Conservation (phyloP, 2,113 vertebrate species). For the Myiopsitta monachus region DNA sequence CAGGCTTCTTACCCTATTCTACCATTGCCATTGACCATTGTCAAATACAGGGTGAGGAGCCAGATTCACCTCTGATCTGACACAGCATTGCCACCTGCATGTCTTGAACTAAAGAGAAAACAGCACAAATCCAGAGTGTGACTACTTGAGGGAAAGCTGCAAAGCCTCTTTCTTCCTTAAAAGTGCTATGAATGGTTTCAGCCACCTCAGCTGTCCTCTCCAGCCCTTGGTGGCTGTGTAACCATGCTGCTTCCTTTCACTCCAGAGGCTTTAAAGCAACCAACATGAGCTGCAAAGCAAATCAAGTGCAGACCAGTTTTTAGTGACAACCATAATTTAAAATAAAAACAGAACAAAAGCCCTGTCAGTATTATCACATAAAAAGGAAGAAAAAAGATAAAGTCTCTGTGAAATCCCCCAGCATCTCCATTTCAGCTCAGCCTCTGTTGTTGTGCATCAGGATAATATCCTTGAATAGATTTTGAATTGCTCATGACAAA, state of each 20-base stretch:
- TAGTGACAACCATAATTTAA: neutral
- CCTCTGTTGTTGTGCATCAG: neutral
- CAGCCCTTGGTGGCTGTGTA: neutral
- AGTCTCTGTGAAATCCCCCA: neutral
- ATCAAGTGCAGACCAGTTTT: neutral
- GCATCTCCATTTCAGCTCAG: neutral
- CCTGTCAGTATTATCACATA: neutral
- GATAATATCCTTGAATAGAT: neutral
- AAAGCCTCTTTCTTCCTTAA: neutral
- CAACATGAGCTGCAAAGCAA: neutral
- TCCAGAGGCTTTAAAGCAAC: neutral
- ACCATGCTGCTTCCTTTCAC: neutral
- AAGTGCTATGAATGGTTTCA: neutral
- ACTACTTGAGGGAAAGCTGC: neutral
- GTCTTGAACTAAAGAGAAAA: neutral
- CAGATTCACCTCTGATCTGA: neutral
- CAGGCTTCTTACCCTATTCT: neutral
- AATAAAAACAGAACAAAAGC: neutral
- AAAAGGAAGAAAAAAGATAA: neutral
- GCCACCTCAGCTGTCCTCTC: neutral
- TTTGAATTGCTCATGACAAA: constrained; percentile 21
- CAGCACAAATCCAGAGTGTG: neutral
- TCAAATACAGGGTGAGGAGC: neutral
- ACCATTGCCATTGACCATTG: neutral
- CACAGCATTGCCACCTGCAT: neutral